These are phyloP conservation scores for Puma concolor DNA, from an alignment of 2,113 vertebrate species.

Conservation along the genomic window DNA sequence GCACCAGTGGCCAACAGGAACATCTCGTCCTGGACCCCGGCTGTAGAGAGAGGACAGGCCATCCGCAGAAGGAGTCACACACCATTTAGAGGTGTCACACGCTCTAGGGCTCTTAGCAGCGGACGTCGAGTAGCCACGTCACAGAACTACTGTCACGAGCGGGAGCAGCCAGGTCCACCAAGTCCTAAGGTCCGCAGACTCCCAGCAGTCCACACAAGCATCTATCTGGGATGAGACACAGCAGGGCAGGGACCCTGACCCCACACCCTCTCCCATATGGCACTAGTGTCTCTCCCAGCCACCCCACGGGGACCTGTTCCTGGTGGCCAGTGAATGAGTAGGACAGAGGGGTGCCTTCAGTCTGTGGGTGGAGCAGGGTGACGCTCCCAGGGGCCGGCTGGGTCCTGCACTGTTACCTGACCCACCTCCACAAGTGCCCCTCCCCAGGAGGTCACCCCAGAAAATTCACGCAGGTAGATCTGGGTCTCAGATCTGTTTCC, in stretches of 20 bases:
- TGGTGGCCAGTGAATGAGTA: not conserved
- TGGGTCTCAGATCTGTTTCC: not conserved
- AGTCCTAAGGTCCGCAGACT: not conserved
- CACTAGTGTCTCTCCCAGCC: no score
- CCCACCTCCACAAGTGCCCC: not conserved
- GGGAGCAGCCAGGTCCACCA: not conserved
- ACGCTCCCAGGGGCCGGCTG: no score
- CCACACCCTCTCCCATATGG: not conserved
- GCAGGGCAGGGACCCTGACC: not conserved
- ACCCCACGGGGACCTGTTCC: not conserved
- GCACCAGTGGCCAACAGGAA: accelerated
- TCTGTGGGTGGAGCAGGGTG: not conserved
- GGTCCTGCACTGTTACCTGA: not conserved
- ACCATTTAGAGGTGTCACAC: no score
- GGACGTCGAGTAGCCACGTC: not conserved
- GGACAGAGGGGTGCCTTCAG: not conserved
- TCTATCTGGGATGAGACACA: not conserved
- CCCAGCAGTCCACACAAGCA: not conserved
- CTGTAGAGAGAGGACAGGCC: not conserved
- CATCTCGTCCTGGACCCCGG: not conserved
- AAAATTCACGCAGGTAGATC: not conserved
- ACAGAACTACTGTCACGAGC: no score
- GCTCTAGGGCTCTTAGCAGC: accelerated
- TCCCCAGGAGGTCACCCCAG: not conserved
- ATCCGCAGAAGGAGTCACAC: not conserved